phyloP scores from a whole-genome alignment of 92 coral and sea anemone genomes.

The Pocillopora grandis region DNA sequence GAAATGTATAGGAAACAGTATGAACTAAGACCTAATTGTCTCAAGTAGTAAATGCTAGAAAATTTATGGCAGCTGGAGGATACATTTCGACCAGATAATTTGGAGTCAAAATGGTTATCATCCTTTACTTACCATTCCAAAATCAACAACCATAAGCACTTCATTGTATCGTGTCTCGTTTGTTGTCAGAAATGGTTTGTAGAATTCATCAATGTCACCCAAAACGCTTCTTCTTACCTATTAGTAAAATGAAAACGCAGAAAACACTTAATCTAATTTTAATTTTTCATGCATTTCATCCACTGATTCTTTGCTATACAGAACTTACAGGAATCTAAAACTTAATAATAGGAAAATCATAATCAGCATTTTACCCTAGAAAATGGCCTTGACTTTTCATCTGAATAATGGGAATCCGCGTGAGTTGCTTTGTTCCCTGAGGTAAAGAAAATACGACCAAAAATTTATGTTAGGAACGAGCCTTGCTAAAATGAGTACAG shows the following conservation, averaged over 20 bases:
- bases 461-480: too few species aligned
- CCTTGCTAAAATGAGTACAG: too few species aligned
- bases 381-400: conserved; percentile 8
- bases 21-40: too few species aligned
- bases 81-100: too few species aligned
- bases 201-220: conserved; percentile 41
- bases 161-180: conserved; percentile 9
- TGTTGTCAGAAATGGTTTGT: conserved; percentile 57
- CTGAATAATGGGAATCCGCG: neutral
- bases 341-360: neutral
- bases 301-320: too few species aligned
- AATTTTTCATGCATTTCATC: neutral
- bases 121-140: conserved; percentile 41
- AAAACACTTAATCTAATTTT: neutral
- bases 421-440: conserved; percentile 21
- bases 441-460: neutral
- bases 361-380: conserved; percentile 2
- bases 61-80: too few species aligned
- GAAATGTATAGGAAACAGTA: too few species aligned
- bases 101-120: too few species aligned
- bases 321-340: neutral
- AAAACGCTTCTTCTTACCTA: conserved; percentile 46
- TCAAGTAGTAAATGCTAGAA: too few species aligned
- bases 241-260: neutral
- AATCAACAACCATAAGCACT: conserved; percentile 44